Conservation (phyloP, 2,888 invertebrate species). For the Philereme vetulata region DNA sequence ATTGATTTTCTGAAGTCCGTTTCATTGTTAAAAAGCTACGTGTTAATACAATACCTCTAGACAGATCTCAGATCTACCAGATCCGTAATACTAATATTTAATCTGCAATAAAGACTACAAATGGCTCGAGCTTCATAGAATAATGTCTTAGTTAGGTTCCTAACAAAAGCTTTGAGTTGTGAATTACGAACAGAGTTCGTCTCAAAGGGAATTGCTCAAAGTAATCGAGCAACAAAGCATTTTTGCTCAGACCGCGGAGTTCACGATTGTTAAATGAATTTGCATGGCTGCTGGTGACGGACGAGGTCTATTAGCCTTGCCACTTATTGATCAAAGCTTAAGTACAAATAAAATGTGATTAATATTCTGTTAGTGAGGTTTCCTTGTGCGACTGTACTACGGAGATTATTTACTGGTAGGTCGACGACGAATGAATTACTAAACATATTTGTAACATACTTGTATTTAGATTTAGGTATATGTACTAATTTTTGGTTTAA, state of each 20-base stretch:
- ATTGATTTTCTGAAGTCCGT: too few relatives aligned
- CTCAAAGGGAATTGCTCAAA: conserved; percentile 1
- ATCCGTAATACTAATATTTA: too few relatives aligned
- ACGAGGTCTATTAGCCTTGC: conserved; percentile 40
- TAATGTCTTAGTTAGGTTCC: background rate
- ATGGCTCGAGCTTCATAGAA: background rate
- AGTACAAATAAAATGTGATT: conserved; percentile 31
- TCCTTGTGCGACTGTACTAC: conserved; percentile 30
- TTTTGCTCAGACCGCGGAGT: conserved; percentile 3
- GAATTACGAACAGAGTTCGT: background rate
- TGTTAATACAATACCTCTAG: too few relatives aligned
- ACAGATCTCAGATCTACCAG: too few relatives aligned
- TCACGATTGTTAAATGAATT: conserved; percentile 35
- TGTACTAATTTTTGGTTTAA: too few relatives aligned
- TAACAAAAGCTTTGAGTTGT: conserved; percentile 1
- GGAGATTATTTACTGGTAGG: conserved; percentile 13
- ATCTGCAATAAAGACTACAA: too few relatives aligned
- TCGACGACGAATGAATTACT: conserved; percentile 12
- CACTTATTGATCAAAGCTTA: conserved; percentile 39
- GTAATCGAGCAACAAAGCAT: conserved; percentile 3
- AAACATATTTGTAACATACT: too few relatives aligned
- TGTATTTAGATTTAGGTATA: too few relatives aligned
- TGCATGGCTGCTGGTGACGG: conserved; percentile 35
- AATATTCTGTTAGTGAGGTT: conserved; percentile 38
- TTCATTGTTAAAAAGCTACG: too few relatives aligned